A percentile compares a stretch with the other conserved stretches of the same genome.
Conservation (phyloP, 2,797 vertebrate species). For the Zalophus californianus region DNA sequence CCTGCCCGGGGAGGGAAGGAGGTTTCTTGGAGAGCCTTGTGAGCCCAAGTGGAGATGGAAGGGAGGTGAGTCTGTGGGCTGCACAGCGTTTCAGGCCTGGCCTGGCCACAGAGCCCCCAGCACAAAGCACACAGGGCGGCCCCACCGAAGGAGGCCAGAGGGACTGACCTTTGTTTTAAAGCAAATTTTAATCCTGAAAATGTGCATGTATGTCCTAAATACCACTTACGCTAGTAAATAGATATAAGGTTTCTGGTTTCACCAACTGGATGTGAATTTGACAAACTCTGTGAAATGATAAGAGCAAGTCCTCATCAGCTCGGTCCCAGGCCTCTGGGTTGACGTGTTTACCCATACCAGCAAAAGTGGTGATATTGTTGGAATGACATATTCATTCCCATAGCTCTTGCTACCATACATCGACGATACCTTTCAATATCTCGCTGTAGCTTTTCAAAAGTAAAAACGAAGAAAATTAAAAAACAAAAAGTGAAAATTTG, state of each 20-base stretch:
- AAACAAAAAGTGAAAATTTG: neutral
- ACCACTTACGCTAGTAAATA: neutral
- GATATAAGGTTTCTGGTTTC: neutral
- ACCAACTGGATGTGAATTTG: neutral
- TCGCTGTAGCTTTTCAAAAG: neutral
- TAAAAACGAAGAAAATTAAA: neutral
- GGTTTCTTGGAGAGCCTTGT: neutral
- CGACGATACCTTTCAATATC: neutral
- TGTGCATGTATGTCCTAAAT: neutral
- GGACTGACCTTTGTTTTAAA: neutral
- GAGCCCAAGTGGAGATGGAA: neutral
- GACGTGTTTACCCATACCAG: neutral
- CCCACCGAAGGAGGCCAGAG: neutral
- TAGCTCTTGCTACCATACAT: neutral
- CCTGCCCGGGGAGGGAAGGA: too few species aligned
- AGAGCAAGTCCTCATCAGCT: neutral
- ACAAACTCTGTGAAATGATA: neutral
- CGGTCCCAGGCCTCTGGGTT: neutral
- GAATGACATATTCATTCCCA: neutral
- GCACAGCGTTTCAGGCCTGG: neutral
- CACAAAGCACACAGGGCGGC: neutral
- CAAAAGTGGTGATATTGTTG: neutral
- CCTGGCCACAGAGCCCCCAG: too few species aligned
- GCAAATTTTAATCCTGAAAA: neutral
- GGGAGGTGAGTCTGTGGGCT: too few species aligned